Base-by-base conservation (phyloP, 2,797 vertebrate genomes). In the Helostoma temminkii region DNA sequence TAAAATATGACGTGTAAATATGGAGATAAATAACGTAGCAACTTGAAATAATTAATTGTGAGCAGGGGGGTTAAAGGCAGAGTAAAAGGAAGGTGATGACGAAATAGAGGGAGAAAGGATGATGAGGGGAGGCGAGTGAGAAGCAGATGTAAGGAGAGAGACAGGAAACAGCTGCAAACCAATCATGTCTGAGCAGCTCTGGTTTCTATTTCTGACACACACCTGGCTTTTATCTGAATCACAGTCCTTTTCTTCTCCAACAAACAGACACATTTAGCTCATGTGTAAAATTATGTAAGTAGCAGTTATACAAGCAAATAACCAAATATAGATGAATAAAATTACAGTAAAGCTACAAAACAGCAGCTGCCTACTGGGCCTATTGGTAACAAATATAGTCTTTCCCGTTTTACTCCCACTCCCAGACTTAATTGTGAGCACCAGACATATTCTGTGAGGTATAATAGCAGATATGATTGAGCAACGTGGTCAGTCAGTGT, bases 141-240 rank as follows among this genome's bases (percentile, higher is more conserved):
- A 67, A 74, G 57, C 45, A 59, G 66, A 71, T 48, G 56, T 43
- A 21, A 32, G n/a, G n/a, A 32, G 32, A 37, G 53, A 68, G 49
- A 72, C 30, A 74, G 78, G 71, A 81, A 80, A 59, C 80, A 77
- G 80, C 81, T 82, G 76, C 76, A 68, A 65, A 67, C 26, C 64
- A 59, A 71, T 70, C 63, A 72, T 65, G 52, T 80, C 52, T 69
- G 69, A 78, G 58, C 41, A 63, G 78, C 56, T 74, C 68, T 24
- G n/a, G 59, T 74, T 83, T 86, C 86, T 81, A 83, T 81, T 82
- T 83, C 76, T 63, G 73, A 83, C 63, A 72, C 52, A 76, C 83
- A 86, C 72, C 82, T 87, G 86, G 68, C 82, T 82, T 81, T 85
- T 63, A 78, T 83, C 68, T 52, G 46, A 69, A 66, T 73, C 61